Conservation (phyloP, 2,113 vertebrate genomes). For the Phyllostomus discolor region DNA sequence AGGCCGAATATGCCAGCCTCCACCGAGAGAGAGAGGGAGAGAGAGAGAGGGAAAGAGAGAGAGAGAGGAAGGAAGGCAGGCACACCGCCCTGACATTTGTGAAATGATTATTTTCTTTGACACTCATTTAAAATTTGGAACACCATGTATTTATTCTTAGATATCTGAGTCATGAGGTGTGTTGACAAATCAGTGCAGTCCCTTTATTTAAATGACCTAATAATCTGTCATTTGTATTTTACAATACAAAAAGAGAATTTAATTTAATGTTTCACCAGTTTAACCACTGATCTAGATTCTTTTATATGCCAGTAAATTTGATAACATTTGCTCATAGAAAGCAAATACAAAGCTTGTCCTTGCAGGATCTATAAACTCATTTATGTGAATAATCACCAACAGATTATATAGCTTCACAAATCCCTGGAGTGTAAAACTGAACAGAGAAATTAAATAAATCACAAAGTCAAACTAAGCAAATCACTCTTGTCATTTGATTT, state of each 20-base stretch:
- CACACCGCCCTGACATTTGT: background rate
- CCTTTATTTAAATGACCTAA: slow-evolving; percentile 55
- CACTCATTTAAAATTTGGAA: slow-evolving; percentile 14
- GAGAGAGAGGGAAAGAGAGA: background rate
- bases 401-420: slow-evolving; percentile 58
- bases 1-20: background rate
- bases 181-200: slow-evolving; percentile 29
- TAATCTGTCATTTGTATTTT: slow-evolving; percentile 60
- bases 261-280: slow-evolving; percentile 58
- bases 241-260: slow-evolving; percentile 55
- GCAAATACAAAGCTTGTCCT: slow-evolving; percentile 64
- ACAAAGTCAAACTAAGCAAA: slow-evolving; percentile 51
- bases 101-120: slow-evolving; percentile 2
- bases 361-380: slow-evolving; percentile 63
- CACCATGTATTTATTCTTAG: background rate
- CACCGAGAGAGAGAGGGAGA: background rate
- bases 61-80: too few species aligned
- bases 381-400: slow-evolving; percentile 69
- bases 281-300: slow-evolving; percentile 54
- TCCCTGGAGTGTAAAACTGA: slow-evolving; percentile 48
- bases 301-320: slow-evolving; percentile 61
- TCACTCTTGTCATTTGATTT: slow-evolving; percentile 23
- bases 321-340: slow-evolving; percentile 68
- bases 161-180: slow-evolving; percentile 33
- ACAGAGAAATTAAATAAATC: slow-evolving; percentile 68